Base-by-base conservation (phyloP, 2,113 vertebrate genomes). In the Nibea coibor region DNA sequence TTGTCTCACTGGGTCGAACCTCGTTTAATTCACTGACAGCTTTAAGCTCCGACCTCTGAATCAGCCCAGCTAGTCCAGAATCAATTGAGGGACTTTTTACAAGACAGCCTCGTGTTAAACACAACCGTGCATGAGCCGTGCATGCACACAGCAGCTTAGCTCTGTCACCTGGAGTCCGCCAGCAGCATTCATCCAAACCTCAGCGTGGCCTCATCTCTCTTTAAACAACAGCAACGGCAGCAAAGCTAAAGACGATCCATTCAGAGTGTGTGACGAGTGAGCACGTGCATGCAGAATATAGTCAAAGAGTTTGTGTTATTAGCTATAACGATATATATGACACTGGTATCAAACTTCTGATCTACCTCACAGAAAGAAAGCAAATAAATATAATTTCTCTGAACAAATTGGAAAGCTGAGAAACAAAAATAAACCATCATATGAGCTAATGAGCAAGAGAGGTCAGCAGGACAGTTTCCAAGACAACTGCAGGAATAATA, bases 121-220 rank as follows among this genome's bases (percentile, higher is more conserved):
- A 61, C 59, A 35, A 35, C 63, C 1, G 0, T 15, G 51, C 58
- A 12, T 35, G 53, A 61, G 61, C 39, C 11, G 1, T 48, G 22
- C 39, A 62, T 51, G 50, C 35, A 68, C 12, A 3, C 70, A 50
- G 24, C 47, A 51, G 75, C 68, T 80, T 62, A 62, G 51, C 78
- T 66, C 72, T 3, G 61, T 85, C 80, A 83, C 78, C 78, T 71
- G 62, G 16, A 63, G 43, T 58, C 42, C 42, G 62, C 74, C 51
- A 56, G 66, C 70, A 72, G 42, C 45, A n/a, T 62, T 61, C 81
- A 85, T 81, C 78, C 66, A 64, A 71, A 63, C 48, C 64, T 72
- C 63, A 68, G 43, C 1, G 22, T 35, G 62, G 39, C 54, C 43
- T 43, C 6, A 22, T 50, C 53, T 72, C 45, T 56, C 20, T 50